Evolutionary conservation across 2,888 invertebrate species (phyloP).

Genomic region (Microctonus aethiopoides): DNA sequence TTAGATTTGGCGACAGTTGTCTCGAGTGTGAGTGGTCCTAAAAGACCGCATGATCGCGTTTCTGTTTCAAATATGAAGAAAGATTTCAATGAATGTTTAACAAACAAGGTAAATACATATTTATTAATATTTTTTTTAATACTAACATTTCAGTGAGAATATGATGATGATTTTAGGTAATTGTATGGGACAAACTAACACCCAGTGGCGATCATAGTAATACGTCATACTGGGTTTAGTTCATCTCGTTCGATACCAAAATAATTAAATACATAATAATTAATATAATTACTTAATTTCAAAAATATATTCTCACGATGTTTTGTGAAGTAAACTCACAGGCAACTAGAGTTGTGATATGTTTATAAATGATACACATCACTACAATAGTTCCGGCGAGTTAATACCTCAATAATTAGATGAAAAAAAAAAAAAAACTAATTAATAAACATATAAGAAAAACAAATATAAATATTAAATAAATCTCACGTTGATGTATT

Average conservation of each 20-base stretch:
- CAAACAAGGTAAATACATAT: constrained; percentile 80
- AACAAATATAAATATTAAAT: background rate
- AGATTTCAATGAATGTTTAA: constrained; percentile 88
- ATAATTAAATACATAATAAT: background rate
- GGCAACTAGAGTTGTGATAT: constrained; percentile 68
- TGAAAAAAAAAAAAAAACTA: background rate
- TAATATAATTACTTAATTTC: background rate
- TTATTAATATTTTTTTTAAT: too few species aligned
- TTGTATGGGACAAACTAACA: constrained; percentile 60
- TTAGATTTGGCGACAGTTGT: constrained; percentile 90
- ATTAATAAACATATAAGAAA: too few species aligned
- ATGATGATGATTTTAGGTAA: constrained; percentile 49
- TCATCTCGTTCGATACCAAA: constrained; percentile 56
- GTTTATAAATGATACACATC: constrained; percentile 56
- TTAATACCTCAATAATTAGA: constrained; percentile 43
- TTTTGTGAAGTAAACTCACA: constrained; percentile 46
- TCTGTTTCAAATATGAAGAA: constrained; percentile 89
- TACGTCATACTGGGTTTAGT: constrained; percentile 56
- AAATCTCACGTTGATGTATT: constrained; percentile 45
- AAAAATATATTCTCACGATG: constrained; percentile 37
- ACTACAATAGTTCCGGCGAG: constrained; percentile 63
- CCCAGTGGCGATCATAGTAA: constrained; percentile 59
- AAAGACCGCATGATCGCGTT: constrained; percentile 96
- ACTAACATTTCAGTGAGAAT: too few species aligned
- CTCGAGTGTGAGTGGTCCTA: constrained; percentile 96